Percentiles rank a stretch among this genome's conserved stretches.
Evolutionary conservation across 2,113 vertebrate species (phyloP).

Genomic region (Desmodus rotundus): DNA sequence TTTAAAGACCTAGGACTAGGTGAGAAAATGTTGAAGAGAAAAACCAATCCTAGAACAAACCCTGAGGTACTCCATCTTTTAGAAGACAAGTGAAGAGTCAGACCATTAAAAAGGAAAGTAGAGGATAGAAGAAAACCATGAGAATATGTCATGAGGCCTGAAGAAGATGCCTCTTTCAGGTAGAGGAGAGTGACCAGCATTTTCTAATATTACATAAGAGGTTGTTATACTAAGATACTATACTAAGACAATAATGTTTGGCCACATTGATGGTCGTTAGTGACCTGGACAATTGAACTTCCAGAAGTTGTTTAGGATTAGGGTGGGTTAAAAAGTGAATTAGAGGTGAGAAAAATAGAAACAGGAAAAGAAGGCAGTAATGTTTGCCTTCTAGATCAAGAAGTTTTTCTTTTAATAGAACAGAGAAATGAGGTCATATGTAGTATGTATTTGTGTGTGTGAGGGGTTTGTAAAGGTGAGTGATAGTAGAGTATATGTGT

Average conservation of each 20-base stretch:
- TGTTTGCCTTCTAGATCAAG: neutral
- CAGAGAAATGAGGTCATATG: neutral
- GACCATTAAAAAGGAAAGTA: neutral
- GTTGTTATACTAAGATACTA: neutral
- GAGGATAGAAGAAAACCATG: neutral
- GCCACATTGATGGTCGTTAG: neutral
- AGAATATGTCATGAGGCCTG: neutral
- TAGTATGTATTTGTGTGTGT: neutral
- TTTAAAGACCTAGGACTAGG: neutral
- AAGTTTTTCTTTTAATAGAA: neutral
- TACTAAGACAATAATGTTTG: neutral
- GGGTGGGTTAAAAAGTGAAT: neutral
- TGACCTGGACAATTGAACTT: neutral
- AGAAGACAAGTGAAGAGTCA: neutral
- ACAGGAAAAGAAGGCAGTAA: neutral
- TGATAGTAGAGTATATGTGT: neutral
- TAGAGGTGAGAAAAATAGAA: neutral
- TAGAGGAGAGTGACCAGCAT: neutral
- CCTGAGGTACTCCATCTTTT: neutral
- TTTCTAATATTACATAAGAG: neutral
- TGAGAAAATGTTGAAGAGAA: neutral
- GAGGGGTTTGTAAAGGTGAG: neutral
- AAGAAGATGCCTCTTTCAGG: neutral
- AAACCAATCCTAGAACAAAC: neutral
- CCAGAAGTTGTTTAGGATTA: neutral